Conservation (phyloP, 1,140 invertebrate genomes). For the Calliopsis andreniformis region DNA sequence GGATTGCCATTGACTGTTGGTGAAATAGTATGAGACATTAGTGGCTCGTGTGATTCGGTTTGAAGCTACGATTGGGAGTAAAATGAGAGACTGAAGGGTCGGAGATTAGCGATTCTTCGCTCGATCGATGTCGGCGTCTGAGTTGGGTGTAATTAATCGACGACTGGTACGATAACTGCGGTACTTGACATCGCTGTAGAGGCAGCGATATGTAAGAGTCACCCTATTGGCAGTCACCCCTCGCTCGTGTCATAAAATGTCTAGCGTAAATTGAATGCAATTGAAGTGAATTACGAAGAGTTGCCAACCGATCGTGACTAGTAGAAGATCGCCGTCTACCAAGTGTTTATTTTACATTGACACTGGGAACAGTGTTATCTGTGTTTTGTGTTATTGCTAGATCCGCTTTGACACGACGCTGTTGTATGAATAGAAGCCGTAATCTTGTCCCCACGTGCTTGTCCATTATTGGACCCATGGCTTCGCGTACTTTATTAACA, state of each 20-base stretch:
- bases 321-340: not conserved
- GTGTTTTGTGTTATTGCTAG: not conserved
- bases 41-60: not conserved
- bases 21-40: not conserved
- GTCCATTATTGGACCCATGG: conserved; percentile 17
- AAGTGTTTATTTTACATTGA: conserved; percentile 2
- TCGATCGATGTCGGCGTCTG: conserved; percentile 29
- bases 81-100: not conserved
- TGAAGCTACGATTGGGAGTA: too few species aligned
- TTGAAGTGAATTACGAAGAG: conserved; percentile 5
- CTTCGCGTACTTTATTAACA: conserved; percentile 26
- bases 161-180: not conserved
- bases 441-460: conserved; percentile 29
- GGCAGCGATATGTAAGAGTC: not conserved
- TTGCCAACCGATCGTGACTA: not conserved
- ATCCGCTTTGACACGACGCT: not conserved
- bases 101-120: not conserved
- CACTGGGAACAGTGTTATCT: not conserved
- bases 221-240: not conserved
- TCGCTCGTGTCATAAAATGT: conserved; percentile 14
- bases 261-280: conserved; percentile 14
- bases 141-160: conserved; percentile 21
- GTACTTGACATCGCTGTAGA: not conserved
- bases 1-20: not conserved
- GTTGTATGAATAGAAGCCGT: not conserved